phyloP scores from a whole-genome alignment of 2,888 invertebrate species.

The Tethea ocularis region DNA sequence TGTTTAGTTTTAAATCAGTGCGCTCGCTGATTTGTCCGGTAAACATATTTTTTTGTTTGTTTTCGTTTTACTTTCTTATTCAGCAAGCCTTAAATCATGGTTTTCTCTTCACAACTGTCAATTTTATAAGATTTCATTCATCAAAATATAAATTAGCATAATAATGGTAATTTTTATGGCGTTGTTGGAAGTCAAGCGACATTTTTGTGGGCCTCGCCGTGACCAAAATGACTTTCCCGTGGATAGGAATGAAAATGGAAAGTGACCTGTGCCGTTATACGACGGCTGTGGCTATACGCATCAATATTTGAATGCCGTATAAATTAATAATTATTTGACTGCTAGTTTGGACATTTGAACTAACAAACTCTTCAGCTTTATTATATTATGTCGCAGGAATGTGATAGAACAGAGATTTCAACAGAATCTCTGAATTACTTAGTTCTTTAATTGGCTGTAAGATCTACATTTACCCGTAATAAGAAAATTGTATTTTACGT shows the following conservation, averaged over 20 bases:
- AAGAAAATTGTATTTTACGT: no score
- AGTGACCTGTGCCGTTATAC: slow-evolving; percentile 19
- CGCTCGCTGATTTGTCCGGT: no score
- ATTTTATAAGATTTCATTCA: not conserved
- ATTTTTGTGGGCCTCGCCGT: not conserved
- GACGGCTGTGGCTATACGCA: not conserved
- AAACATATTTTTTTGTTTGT: no score
- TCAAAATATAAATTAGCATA: slow-evolving; percentile 1
- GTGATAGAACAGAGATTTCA: no score
- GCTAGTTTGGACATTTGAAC: not conserved
- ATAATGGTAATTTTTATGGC: not conserved
- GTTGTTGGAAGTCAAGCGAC: not conserved
- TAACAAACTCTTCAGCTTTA: not conserved
- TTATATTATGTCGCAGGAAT: no score
- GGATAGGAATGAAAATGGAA: slow-evolving; percentile 25
- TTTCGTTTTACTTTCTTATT: no score
- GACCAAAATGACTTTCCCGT: slow-evolving; percentile 25
- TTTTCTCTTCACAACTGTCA: not conserved
- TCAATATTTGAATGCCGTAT: not conserved
- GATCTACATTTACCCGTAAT: no score
- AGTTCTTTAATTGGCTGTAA: no score
- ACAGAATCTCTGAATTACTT: no score
- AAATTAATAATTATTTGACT: not conserved
- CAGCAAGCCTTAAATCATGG: no score
- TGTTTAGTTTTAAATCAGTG: no score